These are phyloP conservation scores for Anabas testudineus DNA, from an alignment of 2,797 vertebrate species.

Conservation along the genomic window DNA sequence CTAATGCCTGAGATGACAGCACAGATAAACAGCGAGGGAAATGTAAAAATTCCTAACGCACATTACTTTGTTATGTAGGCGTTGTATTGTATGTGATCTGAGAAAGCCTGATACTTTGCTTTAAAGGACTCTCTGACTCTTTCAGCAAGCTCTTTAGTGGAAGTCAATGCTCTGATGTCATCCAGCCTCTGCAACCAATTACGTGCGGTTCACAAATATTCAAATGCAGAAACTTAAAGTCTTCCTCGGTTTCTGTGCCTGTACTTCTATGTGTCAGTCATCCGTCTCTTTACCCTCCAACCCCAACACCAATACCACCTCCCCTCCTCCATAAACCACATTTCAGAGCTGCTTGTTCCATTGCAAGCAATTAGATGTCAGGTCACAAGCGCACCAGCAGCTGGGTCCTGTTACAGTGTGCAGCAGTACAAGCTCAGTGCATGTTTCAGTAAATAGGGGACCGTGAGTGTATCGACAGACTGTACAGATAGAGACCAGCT, in stretches of 20 bases:
- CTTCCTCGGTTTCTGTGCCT: constrained; percentile 56
- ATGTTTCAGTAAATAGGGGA: constrained; percentile 59
- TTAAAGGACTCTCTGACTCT: constrained; percentile 22
- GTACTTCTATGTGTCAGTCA: constrained; percentile 64
- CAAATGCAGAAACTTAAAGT: constrained; percentile 63
- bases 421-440: constrained; percentile 40
- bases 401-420: constrained; percentile 73
- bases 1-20: constrained; percentile 1
- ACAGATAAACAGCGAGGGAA: not conserved
- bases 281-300: constrained; percentile 18
- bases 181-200: constrained; percentile 75
- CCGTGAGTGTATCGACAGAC: constrained; percentile 49
- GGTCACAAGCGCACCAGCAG: constrained; percentile 64
- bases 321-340: constrained; percentile 61
- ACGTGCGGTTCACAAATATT: constrained; percentile 60
- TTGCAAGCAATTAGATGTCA: constrained; percentile 66
- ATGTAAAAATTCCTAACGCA: too few species aligned
- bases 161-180: constrained; percentile 69
- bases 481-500: constrained; percentile 70
- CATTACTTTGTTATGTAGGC: too few species aligned
- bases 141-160: constrained; percentile 49
- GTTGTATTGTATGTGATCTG: constrained; percentile 8
- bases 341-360: constrained; percentile 71
- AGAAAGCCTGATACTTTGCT: constrained; percentile 35
- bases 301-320: not conserved